phyloP scores from a whole-genome alignment of 1,140 invertebrate species.

The Anoplolepis gracilipes region DNA sequence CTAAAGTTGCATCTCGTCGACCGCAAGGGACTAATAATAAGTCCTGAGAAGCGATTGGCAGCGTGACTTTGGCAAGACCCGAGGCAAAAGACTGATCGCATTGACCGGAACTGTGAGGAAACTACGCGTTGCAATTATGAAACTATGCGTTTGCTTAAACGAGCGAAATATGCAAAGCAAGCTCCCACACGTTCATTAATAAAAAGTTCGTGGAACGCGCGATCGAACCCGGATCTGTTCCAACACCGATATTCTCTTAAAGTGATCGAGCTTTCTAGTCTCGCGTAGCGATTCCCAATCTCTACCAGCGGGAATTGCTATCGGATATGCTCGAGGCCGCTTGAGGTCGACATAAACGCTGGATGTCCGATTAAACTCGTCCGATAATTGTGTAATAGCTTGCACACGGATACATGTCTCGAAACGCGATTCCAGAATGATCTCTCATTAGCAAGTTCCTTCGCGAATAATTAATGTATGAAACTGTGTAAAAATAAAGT shows the following conservation, averaged over 20 bases:
- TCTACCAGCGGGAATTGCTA: not conserved
- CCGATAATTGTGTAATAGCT: slow-evolving; percentile 3
- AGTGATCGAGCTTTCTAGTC: slow-evolving; percentile 37
- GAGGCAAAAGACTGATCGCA: not conserved
- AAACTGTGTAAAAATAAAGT: not conserved
- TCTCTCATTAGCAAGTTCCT: not conserved
- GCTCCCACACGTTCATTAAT: slow-evolving; percentile 49
- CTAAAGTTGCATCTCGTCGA: not conserved
- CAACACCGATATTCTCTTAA: slow-evolving; percentile 16
- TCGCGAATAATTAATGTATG: not conserved
- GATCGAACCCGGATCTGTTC: slow-evolving; percentile 65
- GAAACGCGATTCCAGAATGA: not conserved
- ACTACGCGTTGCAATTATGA: slow-evolving; percentile 6
- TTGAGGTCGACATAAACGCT: slow-evolving; percentile 9
- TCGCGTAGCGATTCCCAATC: slow-evolving; percentile 12
- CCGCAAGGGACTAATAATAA: slow-evolving; percentile 23
- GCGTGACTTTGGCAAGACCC: not conserved
- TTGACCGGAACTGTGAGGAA: not conserved
- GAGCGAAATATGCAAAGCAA: slow-evolving; percentile 22
- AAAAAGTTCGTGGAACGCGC: slow-evolving; percentile 51
- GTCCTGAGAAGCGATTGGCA: slow-evolving; percentile 7
- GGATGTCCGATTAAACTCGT: slow-evolving; percentile 34
- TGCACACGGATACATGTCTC: not conserved
- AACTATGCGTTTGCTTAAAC: slow-evolving; percentile 23
- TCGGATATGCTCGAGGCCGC: slow-evolving; percentile 13